Evolutionary conservation across 2,113 vertebrate species (phyloP).

Genomic region (Stigmatopora argus): DNA sequence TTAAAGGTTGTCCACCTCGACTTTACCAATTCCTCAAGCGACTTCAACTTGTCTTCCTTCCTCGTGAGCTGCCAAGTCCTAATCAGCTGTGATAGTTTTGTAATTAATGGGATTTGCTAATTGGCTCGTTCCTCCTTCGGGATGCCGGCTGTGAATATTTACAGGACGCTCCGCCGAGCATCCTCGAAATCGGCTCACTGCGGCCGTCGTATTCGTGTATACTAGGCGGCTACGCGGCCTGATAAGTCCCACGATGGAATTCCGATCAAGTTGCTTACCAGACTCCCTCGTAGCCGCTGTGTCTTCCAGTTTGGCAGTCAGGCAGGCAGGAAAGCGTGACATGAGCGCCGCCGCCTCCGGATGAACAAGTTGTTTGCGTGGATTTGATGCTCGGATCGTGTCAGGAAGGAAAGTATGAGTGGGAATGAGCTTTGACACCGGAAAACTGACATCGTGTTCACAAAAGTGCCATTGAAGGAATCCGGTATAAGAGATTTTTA

Average conservation of each 20-base stretch:
- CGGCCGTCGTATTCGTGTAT: constrained; percentile 42
- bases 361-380: constrained; percentile 4
- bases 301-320: not conserved
- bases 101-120: constrained; percentile 73
- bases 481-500: too few relatives aligned
- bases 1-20: constrained; percentile 1
- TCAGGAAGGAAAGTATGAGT: not conserved
- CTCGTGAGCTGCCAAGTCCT: constrained; percentile 55
- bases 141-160: constrained; percentile 57
- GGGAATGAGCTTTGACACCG: not conserved
- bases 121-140: constrained; percentile 59
- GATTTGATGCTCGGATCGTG: not conserved
- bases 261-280: constrained; percentile 47
- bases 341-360: not conserved
- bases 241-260: constrained; percentile 50
- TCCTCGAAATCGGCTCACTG: constrained; percentile 25
- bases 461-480: not conserved
- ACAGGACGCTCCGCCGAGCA: constrained; percentile 50
- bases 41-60: constrained; percentile 22
- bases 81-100: constrained; percentile 67
- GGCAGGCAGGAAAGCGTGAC: not conserved
- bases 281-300: constrained; percentile 6
- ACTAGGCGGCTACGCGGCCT: constrained; percentile 19
- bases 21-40: constrained; percentile 11
- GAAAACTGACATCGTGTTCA: not conserved